These are phyloP conservation scores for Barbus barbus DNA, from an alignment of 2,113 vertebrate species.

Conservation along the genomic window DNA sequence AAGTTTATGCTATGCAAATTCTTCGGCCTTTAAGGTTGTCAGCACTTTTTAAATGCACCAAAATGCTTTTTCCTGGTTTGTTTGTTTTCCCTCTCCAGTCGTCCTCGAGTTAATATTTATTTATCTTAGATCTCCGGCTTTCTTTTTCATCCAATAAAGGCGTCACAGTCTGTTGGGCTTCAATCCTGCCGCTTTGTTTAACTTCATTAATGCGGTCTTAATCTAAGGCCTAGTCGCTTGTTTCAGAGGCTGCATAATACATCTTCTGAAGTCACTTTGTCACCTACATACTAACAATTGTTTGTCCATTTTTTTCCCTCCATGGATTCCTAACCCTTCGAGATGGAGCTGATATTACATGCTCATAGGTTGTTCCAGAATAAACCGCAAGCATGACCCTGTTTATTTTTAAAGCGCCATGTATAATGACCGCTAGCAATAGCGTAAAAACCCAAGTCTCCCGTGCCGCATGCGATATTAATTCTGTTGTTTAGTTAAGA, in stretches of 20 bases:
- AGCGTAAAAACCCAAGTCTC: not conserved
- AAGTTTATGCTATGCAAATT: conserved; percentile 94
- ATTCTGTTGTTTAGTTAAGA: conserved; percentile 7
- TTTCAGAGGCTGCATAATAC: conserved; percentile 74
- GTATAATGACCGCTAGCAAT: not conserved
- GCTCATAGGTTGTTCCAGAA: not conserved
- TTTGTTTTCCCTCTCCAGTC: conserved; percentile 78
- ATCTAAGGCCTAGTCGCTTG: conserved; percentile 79
- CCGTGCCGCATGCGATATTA: not conserved
- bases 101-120: conserved; percentile 87
- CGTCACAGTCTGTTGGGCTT: conserved; percentile 82
- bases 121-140: conserved; percentile 79
- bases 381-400: conserved; percentile 8
- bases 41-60: conserved; percentile 85
- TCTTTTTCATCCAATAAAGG: conserved; percentile 81
- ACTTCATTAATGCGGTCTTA: conserved; percentile 86
- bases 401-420: not conserved
- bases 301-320: not conserved
- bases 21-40: conserved; percentile 82
- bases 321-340: not conserved
- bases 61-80: conserved; percentile 69
- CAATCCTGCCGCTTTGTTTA: conserved; percentile 81
- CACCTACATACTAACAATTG: conserved; percentile 54
- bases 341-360: conserved; percentile 6
- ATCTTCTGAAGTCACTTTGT: conserved; percentile 77